Evolutionary conservation across 2,888 invertebrate genomes (phyloP).

Genomic region (Dicycla oo): DNA sequence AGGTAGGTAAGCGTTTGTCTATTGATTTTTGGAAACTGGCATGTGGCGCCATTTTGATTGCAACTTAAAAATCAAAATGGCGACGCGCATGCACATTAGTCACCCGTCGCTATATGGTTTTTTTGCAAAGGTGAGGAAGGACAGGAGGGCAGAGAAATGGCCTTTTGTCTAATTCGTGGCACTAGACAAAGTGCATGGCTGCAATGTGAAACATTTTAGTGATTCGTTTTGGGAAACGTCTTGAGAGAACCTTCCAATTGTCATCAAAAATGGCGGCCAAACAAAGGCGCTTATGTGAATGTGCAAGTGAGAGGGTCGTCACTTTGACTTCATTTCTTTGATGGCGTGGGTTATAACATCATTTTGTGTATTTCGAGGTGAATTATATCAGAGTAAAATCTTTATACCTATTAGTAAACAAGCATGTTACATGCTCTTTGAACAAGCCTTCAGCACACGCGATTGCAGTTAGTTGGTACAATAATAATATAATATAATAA

Average conservation of each 20-base stretch:
- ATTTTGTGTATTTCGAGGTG: neutral
- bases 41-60: neutral
- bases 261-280: neutral
- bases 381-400: no score
- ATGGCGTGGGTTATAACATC: neutral
- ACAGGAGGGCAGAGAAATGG: neutral
- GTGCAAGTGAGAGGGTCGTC: neutral
- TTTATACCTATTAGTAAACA: no score
- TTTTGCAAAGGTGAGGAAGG: no score
- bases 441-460: neutral
- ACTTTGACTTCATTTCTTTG: neutral
- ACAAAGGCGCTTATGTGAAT: neutral
- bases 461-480: neutral
- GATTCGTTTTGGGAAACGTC: neutral
- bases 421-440: no score
- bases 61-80: slow-evolving; percentile 4
- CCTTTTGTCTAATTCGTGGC: neutral
- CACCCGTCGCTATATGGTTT: neutral
- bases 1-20: slow-evolving; percentile 8
- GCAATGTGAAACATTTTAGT: neutral
- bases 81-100: neutral
- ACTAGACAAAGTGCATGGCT: neutral
- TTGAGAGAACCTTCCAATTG: neutral
- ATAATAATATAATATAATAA: no score
- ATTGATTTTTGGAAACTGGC: neutral